Conservation (phyloP, 92 coral and sea anemone genomes). For the Porites divaricata region DNA sequence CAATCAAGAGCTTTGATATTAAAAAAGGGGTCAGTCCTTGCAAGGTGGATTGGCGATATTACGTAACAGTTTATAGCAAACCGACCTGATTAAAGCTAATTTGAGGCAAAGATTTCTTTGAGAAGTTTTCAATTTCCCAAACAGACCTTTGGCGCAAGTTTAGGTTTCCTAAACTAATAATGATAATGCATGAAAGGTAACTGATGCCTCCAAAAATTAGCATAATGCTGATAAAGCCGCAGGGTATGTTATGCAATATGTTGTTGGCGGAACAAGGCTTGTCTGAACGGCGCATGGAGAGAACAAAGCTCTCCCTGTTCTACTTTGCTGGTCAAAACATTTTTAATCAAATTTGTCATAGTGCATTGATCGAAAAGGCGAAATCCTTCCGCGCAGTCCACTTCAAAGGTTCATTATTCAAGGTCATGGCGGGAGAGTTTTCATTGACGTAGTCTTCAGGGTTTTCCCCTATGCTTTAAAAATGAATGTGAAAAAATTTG, state of each 20-base stretch:
- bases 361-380: not conserved
- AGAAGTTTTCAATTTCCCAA: too few relatives aligned
- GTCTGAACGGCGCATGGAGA: not conserved
- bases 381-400: not conserved
- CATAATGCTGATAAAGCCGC: not conserved
- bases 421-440: not conserved
- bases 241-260: not conserved
- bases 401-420: not conserved
- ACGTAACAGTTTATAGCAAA: not conserved
- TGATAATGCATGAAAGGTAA: too few relatives aligned
- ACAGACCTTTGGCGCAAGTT: too few relatives aligned
- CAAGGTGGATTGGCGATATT: not conserved
- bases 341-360: constrained; percentile 28
- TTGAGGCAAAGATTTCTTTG: too few relatives aligned
- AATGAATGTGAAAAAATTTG: not conserved
- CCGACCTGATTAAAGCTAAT: too few relatives aligned
- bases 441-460: not conserved
- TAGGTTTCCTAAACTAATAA: too few relatives aligned
- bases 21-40: too few relatives aligned
- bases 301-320: constrained; percentile 22
- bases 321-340: not conserved
- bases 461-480: not conserved
- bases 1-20: not conserved
- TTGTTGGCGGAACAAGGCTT: not conserved
- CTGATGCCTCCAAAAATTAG: not conserved